Conservation (phyloP, 2,797 vertebrate species). For the Hypotaenidia philippensis region DNA sequence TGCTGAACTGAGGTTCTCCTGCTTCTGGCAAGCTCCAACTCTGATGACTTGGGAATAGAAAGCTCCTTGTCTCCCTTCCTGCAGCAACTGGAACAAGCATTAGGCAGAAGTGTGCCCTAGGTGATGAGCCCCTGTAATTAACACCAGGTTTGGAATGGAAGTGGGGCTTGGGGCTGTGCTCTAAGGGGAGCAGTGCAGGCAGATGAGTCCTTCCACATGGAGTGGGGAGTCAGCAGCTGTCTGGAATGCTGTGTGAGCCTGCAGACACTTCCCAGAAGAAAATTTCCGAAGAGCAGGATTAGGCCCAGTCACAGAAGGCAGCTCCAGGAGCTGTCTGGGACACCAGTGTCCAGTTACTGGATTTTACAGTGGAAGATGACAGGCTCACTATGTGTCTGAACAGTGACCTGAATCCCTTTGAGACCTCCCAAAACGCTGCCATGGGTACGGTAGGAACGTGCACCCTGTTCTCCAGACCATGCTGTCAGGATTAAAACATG, state of each 20-base stretch:
- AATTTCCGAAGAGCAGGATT: neutral
- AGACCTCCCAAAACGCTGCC: neutral
- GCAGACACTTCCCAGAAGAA: neutral
- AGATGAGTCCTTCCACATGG: neutral
- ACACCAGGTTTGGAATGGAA: neutral
- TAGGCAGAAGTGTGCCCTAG: neutral
- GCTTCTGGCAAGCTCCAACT: neutral
- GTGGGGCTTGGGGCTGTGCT: neutral
- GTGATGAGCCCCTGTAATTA: neutral
- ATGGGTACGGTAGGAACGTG: neutral
- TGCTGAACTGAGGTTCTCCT: neutral
- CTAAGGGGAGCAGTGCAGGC: neutral
- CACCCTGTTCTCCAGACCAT: too few relatives aligned
- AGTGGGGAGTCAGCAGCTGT: neutral
- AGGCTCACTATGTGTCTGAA: neutral
- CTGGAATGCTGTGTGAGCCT: neutral
- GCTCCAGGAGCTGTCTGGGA: neutral
- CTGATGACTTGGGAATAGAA: neutral
- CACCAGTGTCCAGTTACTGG: neutral
- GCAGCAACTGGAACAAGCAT: neutral
- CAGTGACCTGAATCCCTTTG: neutral
- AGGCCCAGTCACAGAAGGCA: neutral
- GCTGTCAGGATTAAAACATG: neutral
- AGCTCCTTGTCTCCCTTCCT: neutral
- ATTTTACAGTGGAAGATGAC: neutral